Percentiles rank a stretch among this genome's conserved stretches.
Evolutionary conservation across 37 sponge, comb jelly and placozoan species (phyloP).

Genomic region (Mnemiopsis leidyi): DNA sequence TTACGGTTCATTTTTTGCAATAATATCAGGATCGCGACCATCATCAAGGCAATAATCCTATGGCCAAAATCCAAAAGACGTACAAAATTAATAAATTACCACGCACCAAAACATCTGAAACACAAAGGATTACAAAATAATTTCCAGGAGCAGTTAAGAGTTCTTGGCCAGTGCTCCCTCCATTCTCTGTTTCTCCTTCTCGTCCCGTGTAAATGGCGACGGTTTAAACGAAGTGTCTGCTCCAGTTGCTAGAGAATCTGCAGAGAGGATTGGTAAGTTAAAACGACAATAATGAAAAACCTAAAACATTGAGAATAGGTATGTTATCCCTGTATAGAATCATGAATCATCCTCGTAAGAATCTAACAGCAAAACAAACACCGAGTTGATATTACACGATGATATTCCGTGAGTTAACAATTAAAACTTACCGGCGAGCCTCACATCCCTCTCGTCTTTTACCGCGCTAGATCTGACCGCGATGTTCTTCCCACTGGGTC

Average conservation of each 20-base stretch:
- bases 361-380: too few species aligned
- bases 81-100: background rate
- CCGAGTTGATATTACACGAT: too few species aligned
- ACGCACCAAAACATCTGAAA: background rate
- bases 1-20: too few species aligned
- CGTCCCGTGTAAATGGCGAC: background rate
- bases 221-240: background rate
- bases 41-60: too few species aligned
- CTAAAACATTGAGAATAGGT: too few species aligned
- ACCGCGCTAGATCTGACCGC: background rate
- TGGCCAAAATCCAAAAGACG: too few species aligned
- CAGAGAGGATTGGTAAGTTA: background rate
- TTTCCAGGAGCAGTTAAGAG: background rate
- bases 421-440: background rate
- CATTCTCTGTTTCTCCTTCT: conserved; percentile 22
- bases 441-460: background rate
- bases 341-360: too few species aligned
- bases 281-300: too few species aligned
- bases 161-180: conserved; percentile 13
- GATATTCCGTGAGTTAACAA: too few species aligned
- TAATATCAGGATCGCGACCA: too few species aligned
- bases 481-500: background rate
- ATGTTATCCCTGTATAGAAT: too few species aligned
- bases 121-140: background rate
- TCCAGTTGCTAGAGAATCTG: conserved; percentile 1